Evolutionary conservation across 2,797 vertebrate species (phyloP), one percentile per base, ranked within the genome.

Genomic region (Prunella strophiata): DNA sequence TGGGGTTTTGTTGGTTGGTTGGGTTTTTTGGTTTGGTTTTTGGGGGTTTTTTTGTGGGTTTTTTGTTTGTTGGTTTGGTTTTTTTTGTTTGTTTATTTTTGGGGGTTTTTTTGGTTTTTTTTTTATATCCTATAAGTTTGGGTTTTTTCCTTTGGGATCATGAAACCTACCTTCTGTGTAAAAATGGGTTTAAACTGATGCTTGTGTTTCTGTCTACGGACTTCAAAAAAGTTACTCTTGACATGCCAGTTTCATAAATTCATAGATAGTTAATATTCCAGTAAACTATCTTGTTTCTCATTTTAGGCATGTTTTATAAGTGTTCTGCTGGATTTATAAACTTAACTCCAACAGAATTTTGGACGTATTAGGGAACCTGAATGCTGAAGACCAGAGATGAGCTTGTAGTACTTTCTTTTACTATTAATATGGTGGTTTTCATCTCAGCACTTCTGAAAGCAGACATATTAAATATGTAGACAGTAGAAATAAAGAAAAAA

Each of bases 381-480:
- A 45, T 43, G 23, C 50, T 84, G 5, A 27, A 63, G 26, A 18
- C 22, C 17, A 65, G 18, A 42, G 23, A 52, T 25, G 34, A 67
- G 18, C 10, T 20, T 57, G 5, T 30, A 32, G 9, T 59, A 30
- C 11, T 42, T 85, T 30, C 10, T 51, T 84, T 66, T 34, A 15
- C 11, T 51, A 1, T 43, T 65, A 30, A 19, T 57, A n/a, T 2
- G 2, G 4, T 2, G 2, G 4, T 51, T 29, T 55, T 42, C 34
- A 29, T 52, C 52, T 72, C 9, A 25, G 9, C 29, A 19, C 45
- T 66, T 71, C n/a, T 43, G 68, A 32, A 11, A 47, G 20, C 32
- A 65, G 32, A 63, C 18, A 40, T 77, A 36, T 20, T 2, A 15
- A 48, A 34, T 47, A 17, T 2, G 3, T 74, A 65, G 34, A 34